Evolutionary conservation across 2,888 invertebrate genomes (phyloP).

Genomic region (Listrodromus nycthemerus): DNA sequence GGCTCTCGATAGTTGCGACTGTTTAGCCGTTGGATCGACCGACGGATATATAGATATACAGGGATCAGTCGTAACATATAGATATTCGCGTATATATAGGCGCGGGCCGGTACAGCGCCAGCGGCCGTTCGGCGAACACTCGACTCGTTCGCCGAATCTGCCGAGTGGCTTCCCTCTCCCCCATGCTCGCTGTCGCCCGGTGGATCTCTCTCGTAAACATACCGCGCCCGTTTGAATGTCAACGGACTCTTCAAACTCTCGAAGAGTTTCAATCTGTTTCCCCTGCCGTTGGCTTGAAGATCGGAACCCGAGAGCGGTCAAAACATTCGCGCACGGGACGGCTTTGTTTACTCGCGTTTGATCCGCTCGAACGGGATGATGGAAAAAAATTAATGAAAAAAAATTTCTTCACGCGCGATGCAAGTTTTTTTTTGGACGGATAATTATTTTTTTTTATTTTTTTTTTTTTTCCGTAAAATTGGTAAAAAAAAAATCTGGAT

Average conservation of each 20-base stretch:
- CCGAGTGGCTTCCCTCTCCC: background rate
- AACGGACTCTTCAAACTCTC: slow-evolving; percentile 65
- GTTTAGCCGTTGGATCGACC: background rate
- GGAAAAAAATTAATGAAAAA: background rate
- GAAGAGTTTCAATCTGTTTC: slow-evolving; percentile 56
- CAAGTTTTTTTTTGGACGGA: background rate
- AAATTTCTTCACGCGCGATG: background rate
- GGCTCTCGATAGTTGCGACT: slow-evolving; percentile 1
- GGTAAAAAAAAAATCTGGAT: too few relatives aligned
- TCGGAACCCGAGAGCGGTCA: slow-evolving; percentile 5
- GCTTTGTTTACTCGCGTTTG: background rate
- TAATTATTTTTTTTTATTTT: background rate
- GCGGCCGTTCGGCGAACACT: slow-evolving; percentile 17
- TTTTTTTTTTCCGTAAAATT: background rate
- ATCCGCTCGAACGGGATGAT: background rate
- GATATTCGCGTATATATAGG: background rate
- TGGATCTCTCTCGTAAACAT: slow-evolving; percentile 29
- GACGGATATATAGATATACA: background rate
- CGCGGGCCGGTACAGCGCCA: background rate
- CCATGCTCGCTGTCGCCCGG: slow-evolving; percentile 1
- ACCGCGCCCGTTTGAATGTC: slow-evolving; percentile 53
- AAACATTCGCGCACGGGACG: background rate
- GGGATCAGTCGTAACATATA: background rate
- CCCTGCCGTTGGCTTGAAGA: slow-evolving; percentile 23
- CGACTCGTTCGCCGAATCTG: slow-evolving; percentile 37